Conservation (phyloP, 2,797 vertebrate genomes). For the Liasis olivaceus region DNA sequence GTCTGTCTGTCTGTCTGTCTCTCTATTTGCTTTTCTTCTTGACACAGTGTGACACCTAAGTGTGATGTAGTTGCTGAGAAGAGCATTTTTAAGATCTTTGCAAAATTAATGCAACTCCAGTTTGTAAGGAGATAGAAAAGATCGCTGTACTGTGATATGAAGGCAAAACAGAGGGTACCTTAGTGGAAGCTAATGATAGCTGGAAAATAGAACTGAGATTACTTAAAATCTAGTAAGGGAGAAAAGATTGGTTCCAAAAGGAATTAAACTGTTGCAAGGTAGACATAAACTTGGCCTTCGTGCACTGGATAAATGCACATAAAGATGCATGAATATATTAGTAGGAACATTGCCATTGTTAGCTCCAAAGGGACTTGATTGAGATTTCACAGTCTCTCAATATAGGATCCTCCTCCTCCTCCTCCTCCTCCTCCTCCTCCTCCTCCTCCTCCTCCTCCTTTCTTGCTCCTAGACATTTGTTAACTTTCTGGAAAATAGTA, state of each 20-base stretch:
- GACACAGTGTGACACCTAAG: accelerated
- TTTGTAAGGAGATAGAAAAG: slow-evolving; percentile 7
- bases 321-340: not conserved
- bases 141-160: not conserved
- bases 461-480: not conserved
- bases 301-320: not conserved
- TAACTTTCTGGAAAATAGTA: not conserved
- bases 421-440: too few relatives aligned
- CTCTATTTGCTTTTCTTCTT: slow-evolving; percentile 31
- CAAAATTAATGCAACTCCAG: not conserved
- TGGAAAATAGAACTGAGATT: slow-evolving; percentile 18
- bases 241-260: slow-evolving; percentile 24
- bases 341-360: not conserved
- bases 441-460: too few relatives aligned
- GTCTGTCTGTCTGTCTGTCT: not conserved
- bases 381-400: too few relatives aligned
- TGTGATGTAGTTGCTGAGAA: not conserved
- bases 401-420: not conserved
- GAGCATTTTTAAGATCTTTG: not conserved
- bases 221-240: not conserved
- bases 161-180: slow-evolving; percentile 21
- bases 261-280: not conserved
- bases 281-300: not conserved
- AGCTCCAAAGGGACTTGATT: too few relatives aligned
- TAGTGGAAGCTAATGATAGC: slow-evolving; percentile 33